phyloP scores from a whole-genome alignment of 2,113 vertebrate species.

The Gracilinanus agilis region DNA sequence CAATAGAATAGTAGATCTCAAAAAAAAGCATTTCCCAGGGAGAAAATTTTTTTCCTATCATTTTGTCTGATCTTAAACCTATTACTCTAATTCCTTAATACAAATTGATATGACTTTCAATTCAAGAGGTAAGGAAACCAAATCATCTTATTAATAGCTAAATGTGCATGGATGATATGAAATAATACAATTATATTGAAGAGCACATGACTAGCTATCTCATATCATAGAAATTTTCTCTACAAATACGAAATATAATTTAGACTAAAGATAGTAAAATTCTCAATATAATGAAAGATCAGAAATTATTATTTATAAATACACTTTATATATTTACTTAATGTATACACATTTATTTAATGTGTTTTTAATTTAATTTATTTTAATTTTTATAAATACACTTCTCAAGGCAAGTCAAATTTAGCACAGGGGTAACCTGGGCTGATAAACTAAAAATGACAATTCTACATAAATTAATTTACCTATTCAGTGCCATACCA shows the following conservation, averaged over 20 bases:
- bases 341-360: no score
- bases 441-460: no score
- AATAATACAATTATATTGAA: neutral
- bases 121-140: neutral
- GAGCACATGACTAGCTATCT: neutral
- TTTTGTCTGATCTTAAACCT: neutral
- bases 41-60: neutral
- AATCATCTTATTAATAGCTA: neutral
- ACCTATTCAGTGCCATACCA: no score
- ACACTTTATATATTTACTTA: no score
- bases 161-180: neutral
- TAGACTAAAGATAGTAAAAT: neutral
- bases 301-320: neutral
- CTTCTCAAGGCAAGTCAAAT: neutral
- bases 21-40: neutral
- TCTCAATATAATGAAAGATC: neutral
- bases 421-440: neutral
- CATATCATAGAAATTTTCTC: neutral
- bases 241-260: neutral
- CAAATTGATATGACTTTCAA: neutral
- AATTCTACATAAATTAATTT: no score
- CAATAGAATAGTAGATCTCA: neutral
- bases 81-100: neutral
- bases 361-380: no score
- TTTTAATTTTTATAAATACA: neutral